Conservation (phyloP, 2,888 invertebrate species). For the Brenthis ino region DNA sequence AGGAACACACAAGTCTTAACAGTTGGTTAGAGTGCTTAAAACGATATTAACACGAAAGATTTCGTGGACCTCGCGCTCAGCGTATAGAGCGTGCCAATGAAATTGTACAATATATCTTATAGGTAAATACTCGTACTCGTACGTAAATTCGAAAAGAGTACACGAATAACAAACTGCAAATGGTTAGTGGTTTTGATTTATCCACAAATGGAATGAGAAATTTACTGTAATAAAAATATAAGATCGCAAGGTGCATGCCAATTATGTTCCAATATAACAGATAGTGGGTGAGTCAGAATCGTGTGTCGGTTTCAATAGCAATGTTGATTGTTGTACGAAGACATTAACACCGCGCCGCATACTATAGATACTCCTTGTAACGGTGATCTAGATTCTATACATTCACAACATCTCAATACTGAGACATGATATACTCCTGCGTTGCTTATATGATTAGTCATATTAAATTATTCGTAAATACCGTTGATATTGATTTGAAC, state of each 20-base stretch:
- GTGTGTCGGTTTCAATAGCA: slow-evolving; percentile 16
- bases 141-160: too few relatives aligned
- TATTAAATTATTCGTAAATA: background rate
- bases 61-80: too few relatives aligned
- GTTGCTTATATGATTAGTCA: background rate
- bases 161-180: too few relatives aligned
- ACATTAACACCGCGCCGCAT: slow-evolving; percentile 6
- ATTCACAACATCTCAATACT: background rate
- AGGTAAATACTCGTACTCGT: too few relatives aligned
- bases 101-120: too few relatives aligned
- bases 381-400: slow-evolving; percentile 11
- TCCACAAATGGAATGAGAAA: background rate
- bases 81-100: too few relatives aligned
- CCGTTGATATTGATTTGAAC: too few relatives aligned
- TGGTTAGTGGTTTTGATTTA: too few relatives aligned
- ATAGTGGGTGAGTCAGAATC: slow-evolving; percentile 15
- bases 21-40: too few relatives aligned
- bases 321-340: slow-evolving; percentile 24
- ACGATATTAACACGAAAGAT: too few relatives aligned
- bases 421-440: too few relatives aligned
- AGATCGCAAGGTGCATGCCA: slow-evolving; percentile 13
- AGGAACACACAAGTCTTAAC: too few relatives aligned
- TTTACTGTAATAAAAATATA: slow-evolving; percentile 9
- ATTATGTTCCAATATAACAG: slow-evolving; percentile 12
- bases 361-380: slow-evolving; percentile 5